A percentile compares a stretch with the other conserved stretches of the same genome.
Conservation (phyloP, 2,113 vertebrate species). For the Cervus canadensis region DNA sequence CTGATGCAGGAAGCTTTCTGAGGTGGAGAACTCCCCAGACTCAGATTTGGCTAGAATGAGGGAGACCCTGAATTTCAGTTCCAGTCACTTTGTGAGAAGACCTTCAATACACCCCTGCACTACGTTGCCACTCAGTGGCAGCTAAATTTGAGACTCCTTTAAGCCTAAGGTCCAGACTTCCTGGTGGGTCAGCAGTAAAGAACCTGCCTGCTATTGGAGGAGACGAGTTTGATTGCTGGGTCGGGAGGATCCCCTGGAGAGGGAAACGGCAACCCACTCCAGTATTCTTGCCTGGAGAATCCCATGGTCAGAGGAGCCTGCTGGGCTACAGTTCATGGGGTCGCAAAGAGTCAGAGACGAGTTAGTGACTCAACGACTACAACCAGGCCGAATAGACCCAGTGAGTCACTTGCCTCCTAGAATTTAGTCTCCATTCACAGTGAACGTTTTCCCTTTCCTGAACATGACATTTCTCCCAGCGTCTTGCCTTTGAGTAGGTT, state of each 20-base stretch:
- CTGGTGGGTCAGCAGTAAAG: not conserved
- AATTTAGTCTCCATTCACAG: not conserved
- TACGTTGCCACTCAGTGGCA: fast-evolving
- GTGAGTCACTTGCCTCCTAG: not conserved
- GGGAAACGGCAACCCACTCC: not conserved
- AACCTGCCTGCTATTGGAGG: not conserved
- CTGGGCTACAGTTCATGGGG: not conserved
- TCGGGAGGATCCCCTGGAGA: not conserved
- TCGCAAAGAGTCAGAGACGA: not conserved
- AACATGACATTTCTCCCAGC: not conserved
- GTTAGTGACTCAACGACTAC: not conserved
- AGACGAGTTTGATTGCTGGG: not conserved
- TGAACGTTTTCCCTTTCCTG: not conserved
- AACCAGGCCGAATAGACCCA: too few species aligned
- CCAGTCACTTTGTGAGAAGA: not conserved
- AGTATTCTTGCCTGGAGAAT: not conserved
- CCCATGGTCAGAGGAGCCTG: not conserved
- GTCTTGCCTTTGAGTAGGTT: not conserved
- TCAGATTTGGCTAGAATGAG: not conserved
- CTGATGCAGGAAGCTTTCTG: not conserved
- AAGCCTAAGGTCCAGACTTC: not conserved
- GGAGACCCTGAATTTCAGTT: not conserved
- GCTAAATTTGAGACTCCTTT: not conserved
- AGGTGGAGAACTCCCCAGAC: not conserved
- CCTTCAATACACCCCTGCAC: not conserved